Conservation (phyloP, 2,797 vertebrate species). For the Peromyscus eremicus region DNA sequence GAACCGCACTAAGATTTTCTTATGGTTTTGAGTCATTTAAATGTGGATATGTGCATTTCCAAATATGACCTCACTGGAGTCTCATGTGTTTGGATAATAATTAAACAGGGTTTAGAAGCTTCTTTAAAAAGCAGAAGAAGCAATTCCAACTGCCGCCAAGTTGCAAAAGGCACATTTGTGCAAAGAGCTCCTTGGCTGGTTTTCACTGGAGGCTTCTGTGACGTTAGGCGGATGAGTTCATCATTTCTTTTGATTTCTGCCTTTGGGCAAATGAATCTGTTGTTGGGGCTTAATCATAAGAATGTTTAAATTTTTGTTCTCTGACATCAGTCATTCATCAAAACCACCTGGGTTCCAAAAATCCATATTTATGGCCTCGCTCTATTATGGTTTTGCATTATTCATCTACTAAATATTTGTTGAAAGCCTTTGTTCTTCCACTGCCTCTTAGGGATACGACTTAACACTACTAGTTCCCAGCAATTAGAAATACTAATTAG, state of each 20-base stretch:
- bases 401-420: constrained; percentile 69
- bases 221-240: constrained; percentile 49
- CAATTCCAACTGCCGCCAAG: not conserved
- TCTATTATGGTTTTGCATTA: constrained; percentile 53
- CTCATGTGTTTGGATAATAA: constrained; percentile 60
- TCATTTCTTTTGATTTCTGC: constrained; percentile 47
- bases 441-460: constrained; percentile 27
- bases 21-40: constrained; percentile 49
- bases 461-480: constrained; percentile 27
- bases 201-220: constrained; percentile 50
- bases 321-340: constrained; percentile 68
- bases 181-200: constrained; percentile 32
- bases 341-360: constrained; percentile 72
- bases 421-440: constrained; percentile 36
- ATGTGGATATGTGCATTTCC: constrained; percentile 41
- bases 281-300: constrained; percentile 44
- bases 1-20: constrained; percentile 39
- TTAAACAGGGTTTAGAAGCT: constrained; percentile 61
- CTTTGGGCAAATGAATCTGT: constrained; percentile 41
- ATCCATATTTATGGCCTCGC: constrained; percentile 33
- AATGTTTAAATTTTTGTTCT: constrained; percentile 67
- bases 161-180: constrained; percentile 51
- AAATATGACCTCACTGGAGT: constrained; percentile 63
- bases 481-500: constrained; percentile 45
- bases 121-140: constrained; percentile 27